phyloP scores from a whole-genome alignment of 2,888 invertebrate species.

The Drymonia ruficornis region DNA sequence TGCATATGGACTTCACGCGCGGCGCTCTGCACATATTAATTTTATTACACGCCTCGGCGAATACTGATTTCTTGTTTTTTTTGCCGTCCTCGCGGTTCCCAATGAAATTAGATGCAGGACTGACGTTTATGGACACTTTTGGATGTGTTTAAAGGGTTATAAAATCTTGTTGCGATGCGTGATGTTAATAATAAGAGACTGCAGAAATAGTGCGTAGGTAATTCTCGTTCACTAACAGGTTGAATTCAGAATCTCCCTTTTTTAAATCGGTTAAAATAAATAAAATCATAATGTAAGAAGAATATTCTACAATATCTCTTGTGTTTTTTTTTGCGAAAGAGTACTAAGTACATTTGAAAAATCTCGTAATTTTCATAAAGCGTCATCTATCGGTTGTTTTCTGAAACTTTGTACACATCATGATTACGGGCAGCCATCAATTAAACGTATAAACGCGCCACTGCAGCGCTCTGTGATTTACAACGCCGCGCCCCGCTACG shows the following conservation, averaged over 20 bases:
- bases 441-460: conserved; percentile 38
- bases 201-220: not conserved
- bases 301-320: too few species aligned
- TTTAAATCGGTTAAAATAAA: too few species aligned
- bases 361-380: conserved; percentile 20
- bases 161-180: conserved; percentile 6
- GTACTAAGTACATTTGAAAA: not conserved
- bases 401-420: conserved; percentile 35
- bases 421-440: conserved; percentile 46
- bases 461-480: conserved; percentile 36
- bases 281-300: too few species aligned
- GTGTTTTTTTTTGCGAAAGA: too few species aligned
- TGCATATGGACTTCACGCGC: conserved; percentile 63
- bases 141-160: conserved; percentile 9
- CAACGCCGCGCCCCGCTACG: conserved; percentile 22
- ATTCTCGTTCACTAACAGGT: too few species aligned
- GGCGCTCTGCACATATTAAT: conserved; percentile 63
- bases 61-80: conserved; percentile 40
- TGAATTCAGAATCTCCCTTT: too few species aligned
- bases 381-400: conserved; percentile 33
- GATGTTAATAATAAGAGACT: not conserved
- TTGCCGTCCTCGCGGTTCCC: conserved; percentile 39
- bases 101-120: not conserved
- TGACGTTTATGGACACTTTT: conserved; percentile 1
- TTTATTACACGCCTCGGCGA: conserved; percentile 47